phyloP scores from a whole-genome alignment of 2,797 vertebrate genomes.

The Channallabes apus region DNA sequence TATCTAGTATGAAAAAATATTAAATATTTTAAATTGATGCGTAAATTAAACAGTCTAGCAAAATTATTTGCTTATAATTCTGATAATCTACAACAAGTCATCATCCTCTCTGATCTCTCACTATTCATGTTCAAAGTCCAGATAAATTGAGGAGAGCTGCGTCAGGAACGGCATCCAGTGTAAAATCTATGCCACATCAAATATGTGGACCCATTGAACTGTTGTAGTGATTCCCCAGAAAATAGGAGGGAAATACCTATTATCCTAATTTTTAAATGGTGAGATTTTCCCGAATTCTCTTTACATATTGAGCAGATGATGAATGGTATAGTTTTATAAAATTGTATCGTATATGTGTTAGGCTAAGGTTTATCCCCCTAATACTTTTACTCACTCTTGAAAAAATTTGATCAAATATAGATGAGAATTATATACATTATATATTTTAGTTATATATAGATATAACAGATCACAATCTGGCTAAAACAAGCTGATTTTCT shows the following conservation, averaged over 20 bases:
- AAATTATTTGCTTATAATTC: not conserved
- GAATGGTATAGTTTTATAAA: not conserved
- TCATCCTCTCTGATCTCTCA: not conserved
- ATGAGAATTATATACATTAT: no score
- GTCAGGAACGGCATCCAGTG: no score
- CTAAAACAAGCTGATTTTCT: not conserved
- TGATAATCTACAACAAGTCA: not conserved
- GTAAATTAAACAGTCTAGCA: not conserved
- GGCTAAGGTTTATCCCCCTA: not conserved
- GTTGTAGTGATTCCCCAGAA: no score
- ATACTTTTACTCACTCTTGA: not conserved
- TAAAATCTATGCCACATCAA: no score
- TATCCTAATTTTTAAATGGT: not conserved
- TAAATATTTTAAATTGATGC: not conserved
- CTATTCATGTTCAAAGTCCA: no score
- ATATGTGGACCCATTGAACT: no score
- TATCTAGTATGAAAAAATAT: not conserved
- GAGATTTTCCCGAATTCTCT: not conserved
- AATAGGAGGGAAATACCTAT: not conserved
- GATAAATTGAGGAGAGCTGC: no score
- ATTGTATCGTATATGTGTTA: not conserved
- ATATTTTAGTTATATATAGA: no score
- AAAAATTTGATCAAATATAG: not conserved
- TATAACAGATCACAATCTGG: not conserved
- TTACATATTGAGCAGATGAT: not conserved